Evolutionary conservation across 2,888 invertebrate species (phyloP), one percentile per base, ranked within the genome.

Genomic region (Xylota segnis): DNA sequence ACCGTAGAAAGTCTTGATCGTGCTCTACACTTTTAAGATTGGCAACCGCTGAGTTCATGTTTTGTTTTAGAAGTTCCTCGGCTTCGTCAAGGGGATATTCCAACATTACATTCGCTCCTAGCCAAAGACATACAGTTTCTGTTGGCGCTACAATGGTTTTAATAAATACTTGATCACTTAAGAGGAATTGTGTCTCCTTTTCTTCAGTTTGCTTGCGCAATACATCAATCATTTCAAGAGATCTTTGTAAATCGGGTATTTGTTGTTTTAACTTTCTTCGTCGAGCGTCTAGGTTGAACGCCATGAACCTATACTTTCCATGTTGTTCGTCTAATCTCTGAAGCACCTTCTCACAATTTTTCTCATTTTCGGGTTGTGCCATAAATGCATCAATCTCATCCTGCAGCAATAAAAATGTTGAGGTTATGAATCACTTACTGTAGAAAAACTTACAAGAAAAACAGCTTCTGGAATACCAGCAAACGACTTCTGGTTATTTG

Each of bases 271-370:
- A 93, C 92, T 98, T 95, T 89, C 96, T 95, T 88, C 97, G 96
- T 89, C 98, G 97, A 12, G 97, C 96, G 70, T 95, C 94, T 88
- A 99, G 94, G 92, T 98, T 98, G 89, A 95, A 96, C 93, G 99
- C 99, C 97, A 99, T 98, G 91, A 98, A 97, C 93, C 98, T 98
- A 92, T 99, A 99, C 94, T 99, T 98, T 82, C 96, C 96, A 93
- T 98, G 98, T 90, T 96, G 96, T 90, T 98, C 98, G 91, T 99
- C 98, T 81, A 99, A 93, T 89, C 94, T 95, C 90, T 96, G 96
- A 68, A 99, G 93, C 14, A 98, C 98, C 91, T 95, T 95, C 89
- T 98, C 98, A 2, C 96, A 97, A 87, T 96, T 95, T 63, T 95
- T 96, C 87, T 94, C 94, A 90, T 98, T 97, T 90, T 97, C 98